Base-by-base conservation (phyloP, 2,888 invertebrate genomes). In the Listrodromus nycthemerus region DNA sequence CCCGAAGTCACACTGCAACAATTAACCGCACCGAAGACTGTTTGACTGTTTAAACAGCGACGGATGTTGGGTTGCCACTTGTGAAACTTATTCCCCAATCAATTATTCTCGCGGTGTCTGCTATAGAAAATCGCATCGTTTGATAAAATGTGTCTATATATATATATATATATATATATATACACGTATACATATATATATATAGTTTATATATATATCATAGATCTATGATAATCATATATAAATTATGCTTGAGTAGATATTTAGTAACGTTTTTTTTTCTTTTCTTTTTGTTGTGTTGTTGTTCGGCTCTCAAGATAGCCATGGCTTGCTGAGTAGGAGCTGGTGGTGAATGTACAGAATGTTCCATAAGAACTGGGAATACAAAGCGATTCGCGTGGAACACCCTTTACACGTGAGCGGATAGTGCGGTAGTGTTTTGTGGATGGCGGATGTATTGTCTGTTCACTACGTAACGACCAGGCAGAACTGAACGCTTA, bases 401-500 rank as follows among this genome's bases (percentile, higher is more conserved):
- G 89, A 89, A 88, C 89, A 90, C 89, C 87, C 89, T 91, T 91
- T 90, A 90, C 91, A 91, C 69, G 61, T 63, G 76, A 75, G 77
- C 87, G 86, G 86, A 86, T 90, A 87, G 80, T 90, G 89, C 86
- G 88, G 88, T 91, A 91, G 89, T 73, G 50, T 61, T 61, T 58
- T 61, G 84, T 91, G 91, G 91, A 91, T 92, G 91, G 92, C 90
- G 89, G 91, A 92, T 93, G 92, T 93, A 93, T 93, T 93, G 93
- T 93, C 93, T 92, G 90, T 93, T 93, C 92, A 92, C 92, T 92
- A 92, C 89, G 88, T 88, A 90, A 88, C 85, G 88, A 88, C 89
- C 91, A 89, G 90, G 89, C 86, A 90, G 73, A 80, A 90, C 88
- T 88, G 89, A 90, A 89, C 76, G 86, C 89, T 95, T 97, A 99